Base-by-base conservation (phyloP, 1,140 invertebrate genomes). In the Linepithema humile region DNA sequence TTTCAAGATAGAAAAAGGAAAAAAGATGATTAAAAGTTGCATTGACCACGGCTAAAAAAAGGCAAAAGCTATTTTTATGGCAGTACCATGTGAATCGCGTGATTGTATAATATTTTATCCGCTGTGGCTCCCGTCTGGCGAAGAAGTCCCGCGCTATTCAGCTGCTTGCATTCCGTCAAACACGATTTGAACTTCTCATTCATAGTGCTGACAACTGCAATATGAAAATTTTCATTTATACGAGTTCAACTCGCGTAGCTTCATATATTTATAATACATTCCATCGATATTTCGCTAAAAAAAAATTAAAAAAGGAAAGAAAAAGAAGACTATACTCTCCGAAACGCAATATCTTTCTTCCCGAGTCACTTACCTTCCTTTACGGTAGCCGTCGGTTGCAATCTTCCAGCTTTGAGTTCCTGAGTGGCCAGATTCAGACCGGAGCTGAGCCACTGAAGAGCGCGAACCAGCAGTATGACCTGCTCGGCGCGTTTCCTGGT, bases 1-100 rank as follows among this genome's bases (percentile, higher is more conserved):
- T 64, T 20, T 35, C 6, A 2, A 60, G 7, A 23, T 4, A 62
- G 6, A 75, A 45, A 17, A 32, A 17, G 9, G 15, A 40, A 40
- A n/a, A n/a, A n/a, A n/a, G n/a, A n/a, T n/a, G n/a, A n/a, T n/a
- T n/a, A n/a, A n/a, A n/a, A n/a, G n/a, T n/a, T n/a, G n/a, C n/a
- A n/a, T n/a, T n/a, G n/a, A n/a, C n/a, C n/a, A n/a, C n/a, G n/a
- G 38, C 43, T 43, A 86, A 80, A 57, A 64, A 77, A 74, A 64
- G 17, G n/a, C 2, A 23, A 40, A 23, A 43, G 17, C 48, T 43
- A 82, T 69, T 45, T 57, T 35, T n/a, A n/a, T n/a, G n/a, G n/a
- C n/a, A n/a, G 29, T 87, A 99, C 98, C 97, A 99, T 97, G 95
- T 99, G 97, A 87, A 99, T 98, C 69, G 98, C 98, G 94, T 99